A percentile compares a stretch with the other conserved stretches of the same genome.
Evolutionary conservation across 2,888 invertebrate genomes (phyloP).

Genomic region (Conus canariensis): DNA sequence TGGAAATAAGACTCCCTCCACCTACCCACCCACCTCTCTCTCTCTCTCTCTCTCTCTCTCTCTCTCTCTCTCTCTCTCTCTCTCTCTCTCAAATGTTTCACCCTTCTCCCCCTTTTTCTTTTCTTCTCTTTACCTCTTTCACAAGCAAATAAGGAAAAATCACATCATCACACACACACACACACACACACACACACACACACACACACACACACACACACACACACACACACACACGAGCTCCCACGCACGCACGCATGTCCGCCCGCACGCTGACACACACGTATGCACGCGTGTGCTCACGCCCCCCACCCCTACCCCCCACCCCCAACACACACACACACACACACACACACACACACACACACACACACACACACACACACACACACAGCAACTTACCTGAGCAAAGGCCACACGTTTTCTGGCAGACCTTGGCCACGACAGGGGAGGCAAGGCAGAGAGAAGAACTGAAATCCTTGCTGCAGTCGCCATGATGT

Average conservation of each 20-base stretch:
- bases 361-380: background rate
- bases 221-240: background rate
- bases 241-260: background rate
- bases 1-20: no score
- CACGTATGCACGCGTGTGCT: background rate
- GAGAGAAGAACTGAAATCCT: background rate
- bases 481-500: background rate
- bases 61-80: no score
- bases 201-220: background rate
- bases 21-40: no score
- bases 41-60: no score
- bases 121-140: no score
- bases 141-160: no score
- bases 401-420: background rate
- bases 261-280: background rate
- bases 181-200: no score
- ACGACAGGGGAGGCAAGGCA: constrained; percentile 8
- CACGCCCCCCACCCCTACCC: no score
- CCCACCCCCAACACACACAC: background rate
- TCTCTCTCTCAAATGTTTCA: no score
- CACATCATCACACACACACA: no score
- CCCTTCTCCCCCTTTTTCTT: no score
- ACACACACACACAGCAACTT: background rate
- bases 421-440: background rate
- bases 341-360: background rate